These are phyloP conservation scores for Tetragnatha versicolor DNA, from an alignment of 1,140 invertebrate species.

Conservation along the genomic window DNA sequence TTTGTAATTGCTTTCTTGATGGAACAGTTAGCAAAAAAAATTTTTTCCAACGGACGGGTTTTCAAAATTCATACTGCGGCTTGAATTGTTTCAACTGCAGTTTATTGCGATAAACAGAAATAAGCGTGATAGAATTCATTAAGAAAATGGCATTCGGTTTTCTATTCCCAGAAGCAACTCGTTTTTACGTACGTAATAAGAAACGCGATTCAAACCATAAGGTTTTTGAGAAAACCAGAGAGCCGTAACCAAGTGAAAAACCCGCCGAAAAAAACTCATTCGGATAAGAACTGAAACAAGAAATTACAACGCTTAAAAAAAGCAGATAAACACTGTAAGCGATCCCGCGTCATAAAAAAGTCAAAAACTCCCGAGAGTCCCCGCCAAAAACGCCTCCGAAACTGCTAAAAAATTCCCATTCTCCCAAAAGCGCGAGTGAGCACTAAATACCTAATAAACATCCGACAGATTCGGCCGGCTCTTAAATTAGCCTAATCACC, in stretches of 20 bases:
- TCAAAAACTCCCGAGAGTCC: background rate
- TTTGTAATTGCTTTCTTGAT: too few species aligned
- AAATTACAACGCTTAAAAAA: background rate
- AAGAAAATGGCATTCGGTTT: conserved; percentile 13
- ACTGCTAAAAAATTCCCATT: conserved; percentile 10
- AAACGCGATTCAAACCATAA: background rate
- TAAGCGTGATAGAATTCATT: background rate
- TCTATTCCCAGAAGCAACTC: background rate
- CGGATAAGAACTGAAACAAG: background rate
- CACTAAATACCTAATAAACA: conserved; percentile 48
- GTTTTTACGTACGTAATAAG: background rate
- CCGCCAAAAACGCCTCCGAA: background rate
- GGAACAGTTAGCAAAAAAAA: too few species aligned
- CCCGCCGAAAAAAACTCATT: background rate
- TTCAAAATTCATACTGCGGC: too few species aligned
- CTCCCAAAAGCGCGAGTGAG: background rate
- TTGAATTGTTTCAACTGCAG: background rate
- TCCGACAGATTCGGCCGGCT: conserved; percentile 30
- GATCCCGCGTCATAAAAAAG: background rate
- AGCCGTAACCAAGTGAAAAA: background rate
- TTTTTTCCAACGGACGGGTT: too few species aligned
- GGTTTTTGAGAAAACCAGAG: background rate
- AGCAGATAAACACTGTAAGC: background rate
- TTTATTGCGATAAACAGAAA: background rate
- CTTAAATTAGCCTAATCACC: conserved; percentile 52